Base-by-base conservation (phyloP, 2,888 invertebrate species). In the Pseudeuparius sepicola region DNA sequence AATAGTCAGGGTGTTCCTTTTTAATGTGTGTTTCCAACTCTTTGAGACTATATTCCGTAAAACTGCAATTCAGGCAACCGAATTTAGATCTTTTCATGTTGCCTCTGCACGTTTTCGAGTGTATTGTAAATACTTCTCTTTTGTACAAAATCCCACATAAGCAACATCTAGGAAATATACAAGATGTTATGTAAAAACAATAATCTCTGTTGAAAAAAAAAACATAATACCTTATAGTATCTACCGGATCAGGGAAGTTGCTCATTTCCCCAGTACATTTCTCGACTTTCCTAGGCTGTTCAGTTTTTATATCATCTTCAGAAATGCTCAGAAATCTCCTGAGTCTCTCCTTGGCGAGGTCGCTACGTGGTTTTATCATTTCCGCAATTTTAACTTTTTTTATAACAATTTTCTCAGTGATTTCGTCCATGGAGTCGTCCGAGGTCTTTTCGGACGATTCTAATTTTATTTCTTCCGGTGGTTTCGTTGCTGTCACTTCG, bases 1-100 rank as follows among this genome's bases (percentile, higher is more conserved):
- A n/a, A n/a, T n/a, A n/a, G n/a, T n/a, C n/a, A n/a, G 31, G 28
- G 43, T 54, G 50, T 5, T 36, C 37, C 11, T 15, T 42, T 16
- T 33, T 40, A 25, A 56, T 49, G 39, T 60, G 60, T 4, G 40
- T 40, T 31, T 54, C 51, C 26, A 59, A 43, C 34, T 56, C 54
- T 15, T 46, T 43, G 13, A 52, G 44, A 37, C 46, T 48, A 11
- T 44, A 43, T 44, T 56, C 50, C 6, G 54, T 56, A 40, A 51
- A 61, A 31, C 46, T 52, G 36, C 61, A 61, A 15, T 41, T 43
- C 3, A 54, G 48, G 33, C 61, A 61, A 5, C 56, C 59, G 30
- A 46, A 61, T 26, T 48, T 53, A 13, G 44, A 47, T 15, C 47
- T 45, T n/a, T 40, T 47, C 14, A 37, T 37, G 14, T 43, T 44